Conservation (phyloP, 2,797 vertebrate species). For the Sebastes elongatus region DNA sequence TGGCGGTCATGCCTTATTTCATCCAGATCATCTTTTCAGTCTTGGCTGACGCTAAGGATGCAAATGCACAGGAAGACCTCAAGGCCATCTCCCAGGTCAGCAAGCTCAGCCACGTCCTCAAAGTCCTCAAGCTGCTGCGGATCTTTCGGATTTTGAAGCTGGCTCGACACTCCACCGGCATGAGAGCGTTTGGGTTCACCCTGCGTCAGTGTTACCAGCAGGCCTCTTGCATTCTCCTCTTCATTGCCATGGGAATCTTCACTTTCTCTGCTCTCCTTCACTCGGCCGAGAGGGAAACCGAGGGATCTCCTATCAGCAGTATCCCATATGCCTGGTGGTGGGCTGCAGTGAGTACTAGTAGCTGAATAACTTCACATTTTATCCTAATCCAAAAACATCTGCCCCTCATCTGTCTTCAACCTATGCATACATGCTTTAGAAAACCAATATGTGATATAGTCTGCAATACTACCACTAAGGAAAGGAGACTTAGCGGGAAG, state of each 20-base stretch:
- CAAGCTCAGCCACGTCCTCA: slow-evolving; percentile 86
- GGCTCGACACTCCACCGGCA: slow-evolving; percentile 88
- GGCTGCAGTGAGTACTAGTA: slow-evolving; percentile 86
- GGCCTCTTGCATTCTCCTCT: slow-evolving; percentile 88
- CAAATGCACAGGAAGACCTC: slow-evolving; percentile 79
- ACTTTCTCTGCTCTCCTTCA: slow-evolving; percentile 90
- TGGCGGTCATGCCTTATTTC: slow-evolving; percentile 89
- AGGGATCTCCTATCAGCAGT: slow-evolving; percentile 86
- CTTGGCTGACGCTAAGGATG: slow-evolving; percentile 47
- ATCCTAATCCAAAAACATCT: background rate
- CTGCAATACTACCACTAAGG: no score
- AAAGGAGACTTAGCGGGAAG: no score
- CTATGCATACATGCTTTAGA: background rate
- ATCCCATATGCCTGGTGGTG: slow-evolving; percentile 90
- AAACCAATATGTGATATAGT: background rate
- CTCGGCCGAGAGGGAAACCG: slow-evolving; percentile 86
- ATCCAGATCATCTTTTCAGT: slow-evolving; percentile 83
- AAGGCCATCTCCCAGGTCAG: slow-evolving; percentile 81
- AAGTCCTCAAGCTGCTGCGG: slow-evolving; percentile 86
- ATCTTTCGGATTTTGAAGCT: slow-evolving; percentile 90
- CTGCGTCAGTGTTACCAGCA: slow-evolving; percentile 89
- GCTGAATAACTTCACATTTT: background rate
- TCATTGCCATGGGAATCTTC: slow-evolving; percentile 90
- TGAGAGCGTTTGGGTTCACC: slow-evolving; percentile 90
- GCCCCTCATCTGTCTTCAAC: background rate